Evolutionary conservation across 1,140 invertebrate genomes (phyloP).

Genomic region (Pentalonia nigronervosa): DNA sequence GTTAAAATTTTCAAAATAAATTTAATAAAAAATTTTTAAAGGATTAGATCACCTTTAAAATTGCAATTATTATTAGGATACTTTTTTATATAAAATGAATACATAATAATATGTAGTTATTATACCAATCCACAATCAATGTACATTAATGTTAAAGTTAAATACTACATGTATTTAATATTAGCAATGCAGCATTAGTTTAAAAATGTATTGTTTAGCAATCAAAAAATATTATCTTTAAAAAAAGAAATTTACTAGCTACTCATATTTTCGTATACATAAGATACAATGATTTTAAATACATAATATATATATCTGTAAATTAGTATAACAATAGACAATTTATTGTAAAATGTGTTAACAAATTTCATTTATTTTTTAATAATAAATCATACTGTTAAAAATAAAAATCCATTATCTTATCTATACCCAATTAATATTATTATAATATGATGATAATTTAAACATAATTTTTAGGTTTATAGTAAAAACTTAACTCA

Average conservation of each 20-base stretch:
- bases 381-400: background rate
- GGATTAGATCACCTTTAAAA: background rate
- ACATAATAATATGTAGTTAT: background rate
- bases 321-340: background rate
- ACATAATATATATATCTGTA: slow-evolving; percentile 12
- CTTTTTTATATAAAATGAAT: background rate
- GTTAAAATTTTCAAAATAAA: slow-evolving; percentile 2
- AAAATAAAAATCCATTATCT: background rate
- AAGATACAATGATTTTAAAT: background rate
- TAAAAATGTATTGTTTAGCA: background rate
- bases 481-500: background rate
- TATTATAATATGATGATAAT: slow-evolving; percentile 2
- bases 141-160: background rate
- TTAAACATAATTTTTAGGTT: background rate
- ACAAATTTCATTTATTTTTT: background rate
- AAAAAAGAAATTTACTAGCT: background rate
- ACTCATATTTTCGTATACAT: background rate
- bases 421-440: background rate
- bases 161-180: background rate
- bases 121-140: background rate
- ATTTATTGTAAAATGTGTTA: background rate
- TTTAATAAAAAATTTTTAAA: background rate
- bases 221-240: background rate
- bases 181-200: background rate
- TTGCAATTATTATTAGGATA: background rate